Evolutionary conservation across 1,140 invertebrate genomes (phyloP).

Genomic region (Oncopeltus fasciatus): DNA sequence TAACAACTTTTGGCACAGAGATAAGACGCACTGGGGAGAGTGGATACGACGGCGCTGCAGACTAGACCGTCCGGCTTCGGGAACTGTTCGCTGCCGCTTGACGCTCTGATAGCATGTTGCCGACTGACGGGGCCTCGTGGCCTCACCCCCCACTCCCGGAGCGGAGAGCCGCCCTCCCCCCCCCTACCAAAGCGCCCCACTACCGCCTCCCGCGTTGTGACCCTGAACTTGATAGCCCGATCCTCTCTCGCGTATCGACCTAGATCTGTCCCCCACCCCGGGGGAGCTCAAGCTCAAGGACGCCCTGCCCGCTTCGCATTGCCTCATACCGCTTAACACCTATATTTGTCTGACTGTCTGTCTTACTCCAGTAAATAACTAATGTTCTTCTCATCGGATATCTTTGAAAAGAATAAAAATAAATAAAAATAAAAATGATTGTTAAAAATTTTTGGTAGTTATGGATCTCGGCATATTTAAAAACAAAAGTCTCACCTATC

Average conservation of each 20-base stretch:
- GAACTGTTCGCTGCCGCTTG: not conserved
- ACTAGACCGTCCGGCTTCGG: not conserved
- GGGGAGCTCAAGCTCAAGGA: constrained; percentile 1
- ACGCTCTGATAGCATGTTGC: constrained; percentile 4
- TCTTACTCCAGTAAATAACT: too few species aligned
- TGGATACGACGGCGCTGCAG: not conserved
- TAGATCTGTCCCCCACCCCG: constrained; percentile 18
- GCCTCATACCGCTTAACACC: too few species aligned
- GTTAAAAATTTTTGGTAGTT: too few species aligned
- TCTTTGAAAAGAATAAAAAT: too few species aligned
- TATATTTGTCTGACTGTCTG: too few species aligned
- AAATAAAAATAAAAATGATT: too few species aligned
- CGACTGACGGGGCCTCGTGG: constrained; percentile 14
- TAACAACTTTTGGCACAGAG: not conserved
- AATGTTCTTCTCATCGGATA: too few species aligned
- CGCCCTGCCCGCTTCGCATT: not conserved
- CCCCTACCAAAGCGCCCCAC: constrained; percentile 3
- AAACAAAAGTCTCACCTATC: too few species aligned
- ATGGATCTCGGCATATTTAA: too few species aligned
- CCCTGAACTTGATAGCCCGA: constrained; percentile 24
- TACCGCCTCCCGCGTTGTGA: constrained; percentile 13
- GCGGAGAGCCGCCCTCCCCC: constrained; percentile 1
- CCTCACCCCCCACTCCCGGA: constrained; percentile 12
- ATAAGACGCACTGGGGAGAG: not conserved
- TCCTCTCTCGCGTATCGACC: constrained; percentile 24